Base-by-base conservation (phyloP, 2,888 invertebrate genomes). In the Thymelicus acteon region DNA sequence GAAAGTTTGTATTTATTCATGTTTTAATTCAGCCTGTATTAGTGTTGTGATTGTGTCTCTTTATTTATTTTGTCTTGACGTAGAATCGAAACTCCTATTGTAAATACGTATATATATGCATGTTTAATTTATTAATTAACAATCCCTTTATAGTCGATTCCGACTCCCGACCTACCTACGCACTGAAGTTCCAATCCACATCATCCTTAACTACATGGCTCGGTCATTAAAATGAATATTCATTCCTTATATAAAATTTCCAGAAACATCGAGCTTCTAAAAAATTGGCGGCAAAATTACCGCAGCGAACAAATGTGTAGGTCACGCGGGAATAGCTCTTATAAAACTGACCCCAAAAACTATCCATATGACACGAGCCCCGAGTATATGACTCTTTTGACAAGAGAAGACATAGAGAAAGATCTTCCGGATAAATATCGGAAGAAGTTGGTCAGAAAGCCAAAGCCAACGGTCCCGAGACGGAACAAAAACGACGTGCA, bases 331-430 rank as follows among this genome's bases (percentile, higher is more conserved):
- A 79, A 82, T 37, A 74, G 77, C 0, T 75, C 78, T 0, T 89
- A 85, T 76, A 84, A 82, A 47, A 40, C 19, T 64, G 75, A 72
- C 6, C 77, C 85, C 0, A 82, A 85, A 6, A 75, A 82, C 54
- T 85, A 83, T n/a, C 95, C 95, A 3, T 96, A 94, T 79, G 96
- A 95, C 74, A 95, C 94, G 0, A 91, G 94, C 75, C 88, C 94
- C 0, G 94, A 95, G n/a, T 95, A 93, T 77, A 91, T 95, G 82
- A 89, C 88, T 24, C 83, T 95, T 8, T 82, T 95, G 12, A 92
- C 90, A 0, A 83, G 95, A 74, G 88, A 92, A 40, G 92, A 93
- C 63, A 85, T 92, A 19, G 88, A 93, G 76, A 92, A 90, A 73
- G 94, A 94, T 75, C 80, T 93, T 4, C 93, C 94, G 0, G 91